Conservation (phyloP, 2,113 vertebrate genomes). For the Nyctibius bracteatus region DNA sequence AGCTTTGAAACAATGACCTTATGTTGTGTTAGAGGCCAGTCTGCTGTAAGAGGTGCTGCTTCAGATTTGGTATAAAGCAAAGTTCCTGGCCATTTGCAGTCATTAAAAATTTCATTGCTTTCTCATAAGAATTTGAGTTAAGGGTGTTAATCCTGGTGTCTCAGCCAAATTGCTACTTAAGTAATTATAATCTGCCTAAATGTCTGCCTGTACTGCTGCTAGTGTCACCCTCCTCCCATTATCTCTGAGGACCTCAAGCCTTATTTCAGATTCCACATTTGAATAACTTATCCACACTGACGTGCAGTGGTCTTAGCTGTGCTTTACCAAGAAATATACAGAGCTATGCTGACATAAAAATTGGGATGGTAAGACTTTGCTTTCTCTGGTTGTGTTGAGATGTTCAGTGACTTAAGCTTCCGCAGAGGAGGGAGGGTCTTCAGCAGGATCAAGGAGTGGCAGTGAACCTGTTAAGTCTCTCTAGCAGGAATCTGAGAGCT, state of each 20-base stretch:
- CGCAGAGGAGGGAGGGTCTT: background rate
- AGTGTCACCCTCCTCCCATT: background rate
- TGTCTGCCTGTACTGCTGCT: background rate
- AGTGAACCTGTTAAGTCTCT: background rate
- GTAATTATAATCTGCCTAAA: background rate
- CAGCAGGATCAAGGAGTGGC: background rate
- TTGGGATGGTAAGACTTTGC: background rate
- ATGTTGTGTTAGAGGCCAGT: background rate
- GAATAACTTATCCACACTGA: background rate
- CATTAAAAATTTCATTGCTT: background rate
- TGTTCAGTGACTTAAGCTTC: background rate
- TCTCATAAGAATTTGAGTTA: constrained; percentile 3
- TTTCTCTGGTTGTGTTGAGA: background rate
- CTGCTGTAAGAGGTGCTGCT: background rate
- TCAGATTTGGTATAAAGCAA: background rate
- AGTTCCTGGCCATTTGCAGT: background rate
- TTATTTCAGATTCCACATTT: background rate
- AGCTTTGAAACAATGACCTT: background rate
- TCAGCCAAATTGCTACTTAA: constrained; percentile 21
- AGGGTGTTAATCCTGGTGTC: background rate
- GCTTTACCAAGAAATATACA: background rate
- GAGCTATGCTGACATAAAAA: background rate
- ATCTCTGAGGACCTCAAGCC: background rate
- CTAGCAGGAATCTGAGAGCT: background rate
- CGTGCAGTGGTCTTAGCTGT: background rate